phyloP scores from a whole-genome alignment of 2,113 vertebrate genomes.

The Pteronura brasiliensis region DNA sequence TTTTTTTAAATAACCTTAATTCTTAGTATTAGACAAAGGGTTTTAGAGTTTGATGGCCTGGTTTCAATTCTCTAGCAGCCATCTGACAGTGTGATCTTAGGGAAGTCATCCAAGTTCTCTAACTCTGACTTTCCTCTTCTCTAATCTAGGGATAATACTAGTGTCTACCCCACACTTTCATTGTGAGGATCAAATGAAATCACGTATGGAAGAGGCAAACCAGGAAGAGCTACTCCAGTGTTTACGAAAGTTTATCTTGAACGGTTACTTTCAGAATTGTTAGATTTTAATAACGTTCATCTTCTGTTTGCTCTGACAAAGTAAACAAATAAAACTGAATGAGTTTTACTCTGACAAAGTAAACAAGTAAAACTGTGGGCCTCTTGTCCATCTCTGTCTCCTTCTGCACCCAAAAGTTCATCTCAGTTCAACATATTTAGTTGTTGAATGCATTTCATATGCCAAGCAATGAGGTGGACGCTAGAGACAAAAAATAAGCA shows the following conservation, averaged over 20 bases:
- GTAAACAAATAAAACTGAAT: not conserved
- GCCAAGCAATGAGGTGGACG: not conserved
- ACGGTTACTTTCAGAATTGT: not conserved
- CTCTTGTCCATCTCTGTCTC: not conserved
- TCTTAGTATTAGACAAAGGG: not conserved
- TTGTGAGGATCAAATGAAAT: not conserved
- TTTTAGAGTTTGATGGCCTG: not conserved
- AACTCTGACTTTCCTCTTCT: slow-evolving; percentile 47
- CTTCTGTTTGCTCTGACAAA: not conserved
- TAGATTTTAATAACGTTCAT: not conserved
- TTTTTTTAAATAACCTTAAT: not conserved
- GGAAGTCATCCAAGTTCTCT: slow-evolving; percentile 35
- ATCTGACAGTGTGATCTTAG: not conserved
- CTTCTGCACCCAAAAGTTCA: not conserved
- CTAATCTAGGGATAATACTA: not conserved
- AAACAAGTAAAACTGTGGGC: not conserved
- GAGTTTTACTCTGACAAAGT: not conserved
- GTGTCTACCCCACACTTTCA: not conserved
- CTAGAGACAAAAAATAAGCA: not conserved
- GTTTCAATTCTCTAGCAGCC: slow-evolving; percentile 14
- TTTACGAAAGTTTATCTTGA: not conserved
- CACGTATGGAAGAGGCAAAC: not conserved
- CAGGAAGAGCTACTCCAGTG: not conserved
- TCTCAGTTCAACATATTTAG: not conserved
- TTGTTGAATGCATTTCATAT: not conserved